Conservation (phyloP, 1,140 invertebrate genomes). For the Caerostris darwini region DNA sequence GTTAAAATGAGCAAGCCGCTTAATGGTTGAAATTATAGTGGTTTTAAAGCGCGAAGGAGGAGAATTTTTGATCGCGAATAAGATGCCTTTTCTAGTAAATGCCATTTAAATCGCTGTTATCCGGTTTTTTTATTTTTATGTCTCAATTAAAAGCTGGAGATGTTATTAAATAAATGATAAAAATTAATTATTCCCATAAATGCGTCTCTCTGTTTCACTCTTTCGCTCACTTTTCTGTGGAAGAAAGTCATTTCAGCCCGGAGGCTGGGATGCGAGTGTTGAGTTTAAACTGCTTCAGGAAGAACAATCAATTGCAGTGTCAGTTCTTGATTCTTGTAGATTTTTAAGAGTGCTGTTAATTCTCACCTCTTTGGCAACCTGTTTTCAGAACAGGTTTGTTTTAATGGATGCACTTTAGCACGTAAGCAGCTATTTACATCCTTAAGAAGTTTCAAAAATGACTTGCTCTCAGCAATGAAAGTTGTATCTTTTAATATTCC, state of each 20-base stretch:
- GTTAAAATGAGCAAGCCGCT: constrained; percentile 54
- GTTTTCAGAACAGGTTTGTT: neutral
- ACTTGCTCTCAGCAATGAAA: too few relatives aligned
- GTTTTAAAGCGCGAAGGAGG: constrained; percentile 30
- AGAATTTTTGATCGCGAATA: constrained; percentile 22
- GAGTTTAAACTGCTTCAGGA: neutral
- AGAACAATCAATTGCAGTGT: neutral
- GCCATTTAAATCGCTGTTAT: constrained; percentile 50
- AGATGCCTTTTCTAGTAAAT: constrained; percentile 7
- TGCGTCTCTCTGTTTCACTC: constrained; percentile 28
- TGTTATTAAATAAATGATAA: constrained; percentile 53
- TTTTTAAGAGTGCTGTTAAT: neutral
- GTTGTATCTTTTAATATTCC: too few relatives aligned
- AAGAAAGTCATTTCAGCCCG: constrained; percentile 38
- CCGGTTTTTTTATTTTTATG: constrained; percentile 35
- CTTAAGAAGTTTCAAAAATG: neutral
- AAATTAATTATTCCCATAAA: constrained; percentile 20
- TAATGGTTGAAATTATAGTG: constrained; percentile 65
- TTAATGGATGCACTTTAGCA: neutral
- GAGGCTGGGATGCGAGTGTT: neutral
- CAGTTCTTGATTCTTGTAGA: neutral
- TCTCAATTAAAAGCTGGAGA: constrained; percentile 38
- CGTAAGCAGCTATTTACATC: neutral
- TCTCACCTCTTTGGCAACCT: neutral
- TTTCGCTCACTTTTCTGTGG: neutral